Base-by-base conservation (phyloP, 2,113 vertebrate species). In the Patagioenas fasciata region DNA sequence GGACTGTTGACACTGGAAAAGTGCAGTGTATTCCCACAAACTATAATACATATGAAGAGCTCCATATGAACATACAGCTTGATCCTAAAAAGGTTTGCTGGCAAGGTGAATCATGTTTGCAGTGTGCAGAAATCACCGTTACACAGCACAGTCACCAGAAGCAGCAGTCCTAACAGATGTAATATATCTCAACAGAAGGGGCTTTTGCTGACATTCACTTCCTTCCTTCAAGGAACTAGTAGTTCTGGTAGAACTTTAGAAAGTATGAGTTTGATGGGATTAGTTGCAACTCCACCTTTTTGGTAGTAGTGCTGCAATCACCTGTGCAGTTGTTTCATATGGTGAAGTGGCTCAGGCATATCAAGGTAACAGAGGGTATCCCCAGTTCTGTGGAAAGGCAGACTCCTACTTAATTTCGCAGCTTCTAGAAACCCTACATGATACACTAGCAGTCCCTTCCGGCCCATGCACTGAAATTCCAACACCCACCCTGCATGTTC, bases 11-110 rank as follows among this genome's bases (percentile, higher is more conserved):
- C 31, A 5, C 24, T 11, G 6, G 29, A 21, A 47, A 56, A 60
- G 61, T 7, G 4, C 24, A 67, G 9, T 10, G 2, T 38, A 26
- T 51, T 67, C 28, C 34, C 54, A 66, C 12, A 83, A 38, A 20
- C 13, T 75, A 2, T 10, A 56, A 56, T 1, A 2, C 3, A 5
- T 15, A 14, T 5, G 4, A 31, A 67, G 29, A 62, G 6, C 19
- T 91, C 64, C 17, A 38, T 38, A n/a, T 9, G 3, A 56, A 17
- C 17, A 64, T 77, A 38, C 8, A 57, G 32, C 5, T 78, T 73
- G 40, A 80, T 66, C 47, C 31, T 47, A 13, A 34, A 70, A 84
- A 47, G 28, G 47, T 58, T 54, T 78, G 6, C 69, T 71, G 29
- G 51, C 29, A 42, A 81, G 14, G 23, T 1, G 9, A 44, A 57